Conservation (phyloP, 2,888 invertebrate genomes). For the Dynastes tityus region DNA sequence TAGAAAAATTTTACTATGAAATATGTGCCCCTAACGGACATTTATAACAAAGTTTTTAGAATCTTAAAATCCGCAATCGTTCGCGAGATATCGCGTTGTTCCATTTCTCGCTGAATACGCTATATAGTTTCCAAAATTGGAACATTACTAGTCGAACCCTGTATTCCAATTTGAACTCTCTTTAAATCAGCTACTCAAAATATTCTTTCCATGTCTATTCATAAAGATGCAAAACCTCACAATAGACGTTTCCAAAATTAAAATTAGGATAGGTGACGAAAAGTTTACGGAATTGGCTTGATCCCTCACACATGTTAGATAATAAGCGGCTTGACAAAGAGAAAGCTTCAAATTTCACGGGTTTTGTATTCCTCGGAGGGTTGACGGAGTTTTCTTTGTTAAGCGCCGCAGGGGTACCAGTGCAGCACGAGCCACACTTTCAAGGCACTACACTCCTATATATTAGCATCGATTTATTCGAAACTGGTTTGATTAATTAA, state of each 20-base stretch:
- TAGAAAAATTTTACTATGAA: too few relatives aligned
- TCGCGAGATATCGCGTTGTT: too few relatives aligned
- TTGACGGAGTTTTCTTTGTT: slow-evolving; percentile 59
- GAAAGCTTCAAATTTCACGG: slow-evolving; percentile 61
- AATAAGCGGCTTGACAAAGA: slow-evolving; percentile 60
- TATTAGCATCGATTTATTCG: slow-evolving; percentile 17
- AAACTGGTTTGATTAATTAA: slow-evolving; percentile 43
- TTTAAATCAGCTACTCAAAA: too few relatives aligned
- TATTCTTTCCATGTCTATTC: too few relatives aligned
- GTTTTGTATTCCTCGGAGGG: slow-evolving; percentile 60
- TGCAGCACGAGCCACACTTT: slow-evolving; percentile 61
- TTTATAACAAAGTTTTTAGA: too few relatives aligned
- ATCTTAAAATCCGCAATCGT: too few relatives aligned
- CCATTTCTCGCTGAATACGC: too few relatives aligned
- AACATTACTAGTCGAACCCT: too few relatives aligned
- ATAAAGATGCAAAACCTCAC: too few relatives aligned
- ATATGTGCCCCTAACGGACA: too few relatives aligned
- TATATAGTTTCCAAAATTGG: too few relatives aligned
- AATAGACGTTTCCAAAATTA: neutral
- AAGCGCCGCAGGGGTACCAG: slow-evolving; percentile 58
- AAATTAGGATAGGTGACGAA: slow-evolving; percentile 55
- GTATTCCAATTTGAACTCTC: too few relatives aligned
- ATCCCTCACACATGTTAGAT: slow-evolving; percentile 58
- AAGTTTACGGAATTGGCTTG: slow-evolving; percentile 57
- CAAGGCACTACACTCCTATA: slow-evolving; percentile 3